Evolutionary conservation across 2,797 vertebrate genomes (phyloP).

Genomic region (Melanotaenia boesemani): DNA sequence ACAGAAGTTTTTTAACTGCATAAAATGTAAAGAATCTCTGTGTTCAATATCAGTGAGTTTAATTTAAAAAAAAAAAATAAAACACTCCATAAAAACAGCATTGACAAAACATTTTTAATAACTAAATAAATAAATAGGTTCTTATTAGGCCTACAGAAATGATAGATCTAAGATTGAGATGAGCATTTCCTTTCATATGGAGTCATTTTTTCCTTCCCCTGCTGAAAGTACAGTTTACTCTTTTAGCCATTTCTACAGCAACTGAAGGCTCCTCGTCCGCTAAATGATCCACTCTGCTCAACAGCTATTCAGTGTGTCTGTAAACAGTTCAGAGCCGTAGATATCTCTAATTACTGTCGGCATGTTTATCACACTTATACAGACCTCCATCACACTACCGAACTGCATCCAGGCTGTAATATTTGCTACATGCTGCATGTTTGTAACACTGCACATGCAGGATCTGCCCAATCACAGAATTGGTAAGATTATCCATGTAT

Average conservation of each 20-base stretch:
- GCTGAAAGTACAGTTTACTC: not conserved
- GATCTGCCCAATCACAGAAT: conserved; percentile 19
- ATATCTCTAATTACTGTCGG: not conserved
- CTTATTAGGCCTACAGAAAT: too few species aligned
- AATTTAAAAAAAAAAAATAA: not conserved
- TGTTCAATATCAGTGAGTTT: too few species aligned
- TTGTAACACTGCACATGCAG: not conserved
- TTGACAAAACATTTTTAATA: not conserved
- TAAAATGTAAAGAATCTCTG: too few species aligned
- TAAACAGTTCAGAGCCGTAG: not conserved
- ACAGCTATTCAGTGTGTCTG: not conserved
- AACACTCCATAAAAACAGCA: not conserved
- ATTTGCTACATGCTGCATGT: not conserved
- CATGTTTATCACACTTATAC: not conserved
- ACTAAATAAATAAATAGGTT: too few species aligned
- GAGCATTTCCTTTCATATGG: not conserved
- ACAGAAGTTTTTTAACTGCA: too few species aligned
- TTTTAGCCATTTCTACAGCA: conserved; percentile 3
- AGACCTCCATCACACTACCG: not conserved
- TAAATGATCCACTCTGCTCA: not conserved
- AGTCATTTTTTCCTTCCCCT: not conserved
- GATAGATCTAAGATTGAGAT: too few species aligned
- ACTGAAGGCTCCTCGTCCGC: not conserved
- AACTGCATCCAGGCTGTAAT: not conserved
- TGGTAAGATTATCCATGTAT: conserved; percentile 30